Evolutionary conservation across 2,113 vertebrate species (phyloP), one percentile per base, ranked within the genome.

Genomic region (Plestiodon gilberti): DNA sequence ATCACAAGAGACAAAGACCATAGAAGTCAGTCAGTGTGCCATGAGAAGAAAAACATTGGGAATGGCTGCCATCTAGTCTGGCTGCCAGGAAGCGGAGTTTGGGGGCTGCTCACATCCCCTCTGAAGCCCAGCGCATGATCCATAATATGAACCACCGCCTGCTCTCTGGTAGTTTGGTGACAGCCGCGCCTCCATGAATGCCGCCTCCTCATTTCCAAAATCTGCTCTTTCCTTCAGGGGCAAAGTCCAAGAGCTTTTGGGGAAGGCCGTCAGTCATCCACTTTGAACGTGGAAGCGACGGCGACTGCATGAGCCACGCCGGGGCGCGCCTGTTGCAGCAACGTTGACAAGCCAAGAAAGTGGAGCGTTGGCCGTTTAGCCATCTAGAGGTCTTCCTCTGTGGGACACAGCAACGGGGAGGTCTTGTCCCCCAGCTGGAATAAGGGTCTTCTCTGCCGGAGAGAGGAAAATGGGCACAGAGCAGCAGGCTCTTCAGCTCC

Each of bases 271-370:
- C 4, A 1, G 17, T 81, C 33, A 22, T 1, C 13, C 33, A 43
- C 48, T 20, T 5, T n/a, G 14, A 25, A 73, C 18, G 6, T 20
- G 13, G 61, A 20, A n/a, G 7, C 9, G 20, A 8, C 22, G 17
- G 69, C 9, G 1, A 18, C 48, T 4, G 1, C 1, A 3, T 11
- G 1, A 33, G 1, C 30, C 4, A 15, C 5, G 5, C 9, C 38
- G 35, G 40, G 30, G 25, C n/a, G 20, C n/a, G 4, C 62, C 61
- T 22, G 1, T 22, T 1, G 30, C 23, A 8, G n/a, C 38, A 57
- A 61, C 76, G 8, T 61, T 3, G 23, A 10, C 40, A 20, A 28
- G 15, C 2, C 6, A 59, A 78, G 52, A n/a, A 48, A 65, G 25
- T 5, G 3, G 23, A 43, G 38, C 28, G 6, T 15, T 1, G 14